These are phyloP conservation scores for Schlechtendalia chinensis DNA, from an alignment of 1,140 invertebrate species.

Conservation along the genomic window DNA sequence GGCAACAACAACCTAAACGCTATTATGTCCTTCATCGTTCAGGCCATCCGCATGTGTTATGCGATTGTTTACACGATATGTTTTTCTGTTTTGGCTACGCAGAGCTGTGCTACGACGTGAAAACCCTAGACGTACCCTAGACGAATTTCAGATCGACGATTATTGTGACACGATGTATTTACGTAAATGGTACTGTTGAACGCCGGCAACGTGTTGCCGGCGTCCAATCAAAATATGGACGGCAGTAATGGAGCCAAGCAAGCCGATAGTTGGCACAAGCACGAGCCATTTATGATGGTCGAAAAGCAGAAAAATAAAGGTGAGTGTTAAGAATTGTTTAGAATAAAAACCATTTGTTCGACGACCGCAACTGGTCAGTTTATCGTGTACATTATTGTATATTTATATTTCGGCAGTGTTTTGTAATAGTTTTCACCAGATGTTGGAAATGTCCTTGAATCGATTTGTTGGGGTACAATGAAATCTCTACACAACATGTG, in stretches of 20 bases:
- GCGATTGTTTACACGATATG: not conserved
- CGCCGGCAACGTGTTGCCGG: constrained; percentile 52
- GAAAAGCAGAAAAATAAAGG: constrained; percentile 71
- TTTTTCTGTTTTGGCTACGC: not conserved
- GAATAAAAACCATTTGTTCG: no score
- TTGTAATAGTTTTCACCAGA: not conserved
- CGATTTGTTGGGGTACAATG: constrained; percentile 21
- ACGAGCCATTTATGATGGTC: constrained; percentile 71
- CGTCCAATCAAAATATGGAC: constrained; percentile 53
- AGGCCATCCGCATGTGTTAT: not conserved
- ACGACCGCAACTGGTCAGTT: no score
- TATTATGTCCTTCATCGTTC: no score
- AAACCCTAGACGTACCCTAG: not conserved
- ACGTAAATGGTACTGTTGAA: constrained; percentile 54
- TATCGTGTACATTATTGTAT: no score
- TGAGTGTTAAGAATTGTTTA: constrained; percentile 57
- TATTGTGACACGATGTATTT: constrained; percentile 5
- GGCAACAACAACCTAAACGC: no score
- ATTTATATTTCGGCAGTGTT: not conserved
- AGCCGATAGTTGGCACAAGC: constrained; percentile 64
- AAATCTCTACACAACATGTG: not conserved
- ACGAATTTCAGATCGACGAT: not conserved
- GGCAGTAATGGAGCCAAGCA: constrained; percentile 54
- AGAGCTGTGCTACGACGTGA: not conserved
- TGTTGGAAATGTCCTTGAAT: constrained; percentile 24